phyloP scores from a whole-genome alignment of 2,797 vertebrate species.

The Aphelocoma californica region DNA sequence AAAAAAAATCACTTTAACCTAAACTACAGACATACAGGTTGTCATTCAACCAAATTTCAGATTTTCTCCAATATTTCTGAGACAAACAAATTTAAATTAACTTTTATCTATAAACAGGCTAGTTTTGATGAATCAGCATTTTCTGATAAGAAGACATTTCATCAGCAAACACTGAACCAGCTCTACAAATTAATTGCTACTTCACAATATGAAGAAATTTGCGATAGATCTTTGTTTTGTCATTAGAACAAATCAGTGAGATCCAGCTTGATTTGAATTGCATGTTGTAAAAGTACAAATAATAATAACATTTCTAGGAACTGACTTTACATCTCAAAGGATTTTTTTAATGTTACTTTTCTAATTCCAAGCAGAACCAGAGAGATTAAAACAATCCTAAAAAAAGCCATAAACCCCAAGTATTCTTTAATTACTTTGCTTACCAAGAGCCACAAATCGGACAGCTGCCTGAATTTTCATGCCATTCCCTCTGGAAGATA shows the following conservation, averaged over 20 bases:
- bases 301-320: neutral
- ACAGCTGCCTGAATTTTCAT: constrained; percentile 17
- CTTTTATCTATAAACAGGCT: neutral
- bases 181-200: constrained; percentile 46
- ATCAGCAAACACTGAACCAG: constrained; percentile 8
- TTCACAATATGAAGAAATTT: constrained; percentile 17
- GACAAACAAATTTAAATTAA: constrained; percentile 5
- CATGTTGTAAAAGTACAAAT: constrained; percentile 15
- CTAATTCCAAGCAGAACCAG: neutral
- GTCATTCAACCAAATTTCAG: neutral
- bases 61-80: neutral
- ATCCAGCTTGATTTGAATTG: constrained; percentile 42
- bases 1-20: neutral
- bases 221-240: constrained; percentile 37
- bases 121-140: constrained; percentile 6
- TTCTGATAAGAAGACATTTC: constrained; percentile 13
- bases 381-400: constrained; percentile 32
- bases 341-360: neutral
- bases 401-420: neutral
- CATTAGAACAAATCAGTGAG: constrained; percentile 5
- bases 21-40: neutral
- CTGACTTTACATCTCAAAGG: constrained; percentile 16
- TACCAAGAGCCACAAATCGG: neutral
- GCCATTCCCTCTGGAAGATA: neutral
- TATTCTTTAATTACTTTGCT: constrained; percentile 27